Percentiles rank a stretch among this genome's conserved stretches.
Conservation (phyloP, 2,113 vertebrate genomes). For the Thalassarche chlororhynchos region DNA sequence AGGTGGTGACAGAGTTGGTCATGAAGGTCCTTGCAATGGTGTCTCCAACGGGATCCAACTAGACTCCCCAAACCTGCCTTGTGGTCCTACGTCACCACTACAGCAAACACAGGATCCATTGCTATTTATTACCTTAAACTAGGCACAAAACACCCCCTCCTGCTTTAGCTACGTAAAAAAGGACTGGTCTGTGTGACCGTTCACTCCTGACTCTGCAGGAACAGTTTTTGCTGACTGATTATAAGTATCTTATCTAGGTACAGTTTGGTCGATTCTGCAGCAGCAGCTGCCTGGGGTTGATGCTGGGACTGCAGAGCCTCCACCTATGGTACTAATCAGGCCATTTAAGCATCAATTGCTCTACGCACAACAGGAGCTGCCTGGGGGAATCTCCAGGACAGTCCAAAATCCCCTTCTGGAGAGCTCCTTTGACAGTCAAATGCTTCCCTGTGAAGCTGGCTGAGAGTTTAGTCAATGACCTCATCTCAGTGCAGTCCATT, state of each 20-base stretch:
- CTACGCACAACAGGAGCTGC: not conserved
- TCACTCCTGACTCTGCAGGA: not conserved
- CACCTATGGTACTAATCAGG: not conserved
- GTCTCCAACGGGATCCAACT: not conserved
- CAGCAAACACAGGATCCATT: not conserved
- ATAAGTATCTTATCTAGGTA: not conserved
- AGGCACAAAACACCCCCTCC: not conserved
- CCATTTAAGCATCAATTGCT: not conserved
- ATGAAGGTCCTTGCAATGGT: not conserved
- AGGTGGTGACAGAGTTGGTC: not conserved
- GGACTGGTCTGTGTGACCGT: not conserved
- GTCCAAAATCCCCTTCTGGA: not conserved
- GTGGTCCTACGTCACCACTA: not conserved
- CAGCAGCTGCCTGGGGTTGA: not conserved
- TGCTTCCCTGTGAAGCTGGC: not conserved
- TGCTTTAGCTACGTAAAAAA: not conserved
- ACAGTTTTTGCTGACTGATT: not conserved
- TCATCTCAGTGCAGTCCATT: not conserved
- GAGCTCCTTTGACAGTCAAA: not conserved
- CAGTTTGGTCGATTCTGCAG: not conserved
- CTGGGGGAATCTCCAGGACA: not conserved
- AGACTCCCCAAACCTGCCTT: not conserved
- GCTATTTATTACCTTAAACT: not conserved
- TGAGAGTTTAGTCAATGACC: not conserved
- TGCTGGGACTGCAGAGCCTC: not conserved